These are phyloP conservation scores for Phyllopteryx taeniolatus DNA, from an alignment of 2,113 vertebrate genomes.

Conservation along the genomic window DNA sequence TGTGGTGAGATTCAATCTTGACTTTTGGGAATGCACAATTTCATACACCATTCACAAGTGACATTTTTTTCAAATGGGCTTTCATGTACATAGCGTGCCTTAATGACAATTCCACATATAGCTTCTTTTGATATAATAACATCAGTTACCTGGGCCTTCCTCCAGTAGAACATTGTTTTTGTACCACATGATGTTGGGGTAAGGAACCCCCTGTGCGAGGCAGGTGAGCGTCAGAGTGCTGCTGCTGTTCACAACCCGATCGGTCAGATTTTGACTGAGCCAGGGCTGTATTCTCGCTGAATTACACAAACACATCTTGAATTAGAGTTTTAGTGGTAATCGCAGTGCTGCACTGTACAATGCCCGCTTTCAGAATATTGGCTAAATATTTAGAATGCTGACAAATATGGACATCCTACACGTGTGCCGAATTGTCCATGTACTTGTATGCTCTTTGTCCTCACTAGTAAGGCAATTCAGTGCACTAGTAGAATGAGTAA, in stretches of 20 bases:
- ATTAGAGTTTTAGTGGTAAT: not conserved
- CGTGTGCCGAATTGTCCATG: too few relatives aligned
- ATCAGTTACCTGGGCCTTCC: constrained; percentile 77
- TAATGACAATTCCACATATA: too few relatives aligned
- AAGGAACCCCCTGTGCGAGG: constrained; percentile 75
- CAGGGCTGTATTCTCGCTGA: constrained; percentile 65
- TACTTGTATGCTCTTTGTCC: too few relatives aligned
- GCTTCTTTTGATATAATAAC: not conserved
- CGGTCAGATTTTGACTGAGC: constrained; percentile 81
- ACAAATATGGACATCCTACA: too few relatives aligned
- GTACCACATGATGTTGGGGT: constrained; percentile 77
- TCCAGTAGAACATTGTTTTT: constrained; percentile 77
- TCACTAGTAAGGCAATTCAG: too few relatives aligned
- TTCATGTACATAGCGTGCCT: too few relatives aligned
- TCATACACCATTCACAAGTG: not conserved
- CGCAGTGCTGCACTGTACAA: not conserved
- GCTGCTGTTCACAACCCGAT: constrained; percentile 84
- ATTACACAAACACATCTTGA: constrained; percentile 1
- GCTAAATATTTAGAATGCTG: too few relatives aligned
- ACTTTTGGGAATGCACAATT: not conserved
- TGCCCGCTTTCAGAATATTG: not conserved
- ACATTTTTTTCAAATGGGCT: too few relatives aligned
- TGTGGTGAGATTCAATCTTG: not conserved
- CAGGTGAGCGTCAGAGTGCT: constrained; percentile 82
- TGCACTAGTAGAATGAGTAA: too few relatives aligned